A percentile compares a stretch with the other conserved stretches of the same genome.
Conservation (phyloP, 2,113 vertebrate genomes). For the Phoxinus phoxinus region DNA sequence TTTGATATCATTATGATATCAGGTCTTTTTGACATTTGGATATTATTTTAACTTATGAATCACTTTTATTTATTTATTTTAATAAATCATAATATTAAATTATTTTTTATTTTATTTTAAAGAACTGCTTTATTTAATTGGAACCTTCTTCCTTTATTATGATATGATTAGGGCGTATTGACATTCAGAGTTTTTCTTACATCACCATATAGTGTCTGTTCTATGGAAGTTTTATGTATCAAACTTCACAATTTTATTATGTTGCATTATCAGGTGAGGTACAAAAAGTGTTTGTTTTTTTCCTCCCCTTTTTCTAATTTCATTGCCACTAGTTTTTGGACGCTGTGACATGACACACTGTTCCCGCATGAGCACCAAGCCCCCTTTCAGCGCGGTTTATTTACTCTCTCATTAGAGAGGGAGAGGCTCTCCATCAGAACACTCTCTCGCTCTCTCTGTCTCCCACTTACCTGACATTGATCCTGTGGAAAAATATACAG, state of each 20-base stretch:
- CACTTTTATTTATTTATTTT: no score
- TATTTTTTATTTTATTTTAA: no score
- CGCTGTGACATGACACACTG: constrained; percentile 36
- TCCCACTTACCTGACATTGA: constrained; percentile 68
- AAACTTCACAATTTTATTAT: neutral
- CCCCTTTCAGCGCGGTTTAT: constrained; percentile 78
- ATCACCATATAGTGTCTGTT: neutral
- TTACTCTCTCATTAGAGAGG: constrained; percentile 78
- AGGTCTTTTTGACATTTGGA: no score
- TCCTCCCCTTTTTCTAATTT: neutral
- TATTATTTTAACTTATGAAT: no score
- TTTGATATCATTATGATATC: no score
- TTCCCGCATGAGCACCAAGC: constrained; percentile 29
- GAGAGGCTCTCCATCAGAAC: constrained; percentile 68
- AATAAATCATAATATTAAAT: no score
- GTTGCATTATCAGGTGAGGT: neutral
- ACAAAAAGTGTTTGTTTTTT: neutral
- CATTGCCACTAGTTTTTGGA: neutral
- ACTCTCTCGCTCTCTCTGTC: constrained; percentile 38
- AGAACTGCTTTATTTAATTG: no score
- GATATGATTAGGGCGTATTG: no score
- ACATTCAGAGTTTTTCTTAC: no score
- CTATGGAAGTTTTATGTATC: neutral
- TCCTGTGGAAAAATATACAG: constrained; percentile 71
- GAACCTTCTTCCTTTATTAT: no score